Percentiles rank a stretch among this genome's conserved stretches.
These are phyloP conservation scores for Penaeus vannamei DNA, from an alignment of 1,140 invertebrate genomes.

Conservation along the genomic window DNA sequence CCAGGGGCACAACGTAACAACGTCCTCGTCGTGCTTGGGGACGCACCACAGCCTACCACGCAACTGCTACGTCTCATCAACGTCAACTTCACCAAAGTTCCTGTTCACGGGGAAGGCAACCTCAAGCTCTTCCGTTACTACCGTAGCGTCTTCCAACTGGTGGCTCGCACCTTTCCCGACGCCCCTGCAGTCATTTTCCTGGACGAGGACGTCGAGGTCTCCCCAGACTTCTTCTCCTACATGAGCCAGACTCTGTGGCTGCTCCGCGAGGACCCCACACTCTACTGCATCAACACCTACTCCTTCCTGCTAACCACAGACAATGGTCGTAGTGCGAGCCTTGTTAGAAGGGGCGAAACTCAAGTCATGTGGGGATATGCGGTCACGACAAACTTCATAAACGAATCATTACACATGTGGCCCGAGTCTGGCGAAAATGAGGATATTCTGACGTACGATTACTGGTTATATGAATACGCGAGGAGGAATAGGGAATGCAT, in stretches of 20 bases:
- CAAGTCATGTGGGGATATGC: constrained; percentile 66
- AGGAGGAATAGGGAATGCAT: constrained; percentile 55
- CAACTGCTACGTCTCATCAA: no score
- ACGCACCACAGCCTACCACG: no score
- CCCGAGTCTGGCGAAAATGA: neutral
- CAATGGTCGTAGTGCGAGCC: constrained; percentile 21
- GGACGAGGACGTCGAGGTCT: constrained; percentile 80
- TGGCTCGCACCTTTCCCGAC: constrained; percentile 16
- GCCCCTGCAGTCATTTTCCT: constrained; percentile 75
- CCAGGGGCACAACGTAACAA: neutral
- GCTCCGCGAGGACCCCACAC: constrained; percentile 75
- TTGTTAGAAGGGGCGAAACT: constrained; percentile 41
- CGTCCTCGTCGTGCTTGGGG: no score
- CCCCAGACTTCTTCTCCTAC: constrained; percentile 78
- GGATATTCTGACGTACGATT: constrained; percentile 53
- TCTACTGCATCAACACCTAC: constrained; percentile 79
- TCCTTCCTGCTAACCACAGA: constrained; percentile 25
- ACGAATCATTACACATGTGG: constrained; percentile 55
- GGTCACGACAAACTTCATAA: constrained; percentile 46
- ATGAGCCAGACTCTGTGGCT: constrained; percentile 77
- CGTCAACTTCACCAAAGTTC: no score
- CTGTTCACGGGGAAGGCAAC: no score
- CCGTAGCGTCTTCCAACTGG: constrained; percentile 38
- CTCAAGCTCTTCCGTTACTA: no score
- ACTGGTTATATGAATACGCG: constrained; percentile 61